Evolutionary conservation across 1,140 invertebrate genomes (phyloP).

Genomic region (Drosophila sp.): DNA sequence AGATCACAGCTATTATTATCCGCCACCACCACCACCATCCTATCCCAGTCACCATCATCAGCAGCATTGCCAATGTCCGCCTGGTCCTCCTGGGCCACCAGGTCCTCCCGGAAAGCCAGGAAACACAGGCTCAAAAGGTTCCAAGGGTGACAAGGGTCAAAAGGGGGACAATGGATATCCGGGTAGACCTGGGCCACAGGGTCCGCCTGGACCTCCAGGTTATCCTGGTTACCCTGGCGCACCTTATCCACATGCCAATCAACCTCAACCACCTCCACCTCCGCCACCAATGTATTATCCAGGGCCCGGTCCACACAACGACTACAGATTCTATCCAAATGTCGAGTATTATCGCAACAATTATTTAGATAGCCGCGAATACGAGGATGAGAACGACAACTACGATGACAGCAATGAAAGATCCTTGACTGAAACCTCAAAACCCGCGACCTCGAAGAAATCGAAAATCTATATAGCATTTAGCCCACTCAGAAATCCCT

Average conservation of each 20-base stretch:
- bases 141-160: constrained; percentile 46
- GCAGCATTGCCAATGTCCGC: constrained; percentile 42
- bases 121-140: constrained; percentile 50
- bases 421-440: constrained; percentile 12
- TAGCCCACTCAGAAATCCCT: constrained; percentile 33
- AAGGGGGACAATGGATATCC: constrained; percentile 66
- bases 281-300: constrained; percentile 6
- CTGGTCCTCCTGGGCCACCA: constrained; percentile 48
- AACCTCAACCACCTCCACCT: constrained; percentile 5
- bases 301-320: constrained; percentile 5
- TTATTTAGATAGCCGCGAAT: background rate
- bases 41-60: background rate
- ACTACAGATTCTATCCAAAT: constrained; percentile 38
- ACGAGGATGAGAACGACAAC: background rate
- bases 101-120: constrained; percentile 49
- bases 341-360: constrained; percentile 43
- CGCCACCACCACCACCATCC: background rate
- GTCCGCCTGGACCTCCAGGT: constrained; percentile 66
- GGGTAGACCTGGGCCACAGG: constrained; percentile 51
- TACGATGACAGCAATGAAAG: constrained; percentile 27
- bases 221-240: constrained; percentile 48
- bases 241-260: constrained; percentile 43
- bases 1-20: constrained; percentile 38
- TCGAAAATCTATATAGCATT: constrained; percentile 35
- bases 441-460: constrained; percentile 3